phyloP scores from a whole-genome alignment of 2,888 invertebrate genomes.

The Punctoribates punctum region DNA sequence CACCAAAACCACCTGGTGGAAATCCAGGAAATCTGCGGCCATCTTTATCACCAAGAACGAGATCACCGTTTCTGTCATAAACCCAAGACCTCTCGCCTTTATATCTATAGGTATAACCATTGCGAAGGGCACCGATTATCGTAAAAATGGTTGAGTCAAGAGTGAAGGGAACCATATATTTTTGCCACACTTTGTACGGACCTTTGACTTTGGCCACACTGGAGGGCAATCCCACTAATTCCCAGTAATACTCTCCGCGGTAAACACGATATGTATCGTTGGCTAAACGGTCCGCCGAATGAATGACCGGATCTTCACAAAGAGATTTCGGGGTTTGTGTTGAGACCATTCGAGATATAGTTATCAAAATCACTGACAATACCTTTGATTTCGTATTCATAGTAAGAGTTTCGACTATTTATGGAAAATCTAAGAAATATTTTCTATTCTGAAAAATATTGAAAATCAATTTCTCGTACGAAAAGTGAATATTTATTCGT shows the following conservation, averaged over 20 bases:
- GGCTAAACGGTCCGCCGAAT: background rate
- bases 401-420: too few species aligned
- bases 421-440: too few species aligned
- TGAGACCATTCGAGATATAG: too few species aligned
- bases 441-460: too few species aligned
- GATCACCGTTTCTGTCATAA: background rate
- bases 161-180: background rate
- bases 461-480: too few species aligned
- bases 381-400: too few species aligned
- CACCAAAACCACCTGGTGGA: background rate
- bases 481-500: too few species aligned
- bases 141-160: background rate
- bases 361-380: too few species aligned
- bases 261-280: background rate
- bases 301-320: slow-evolving; percentile 1
- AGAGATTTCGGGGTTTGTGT: background rate
- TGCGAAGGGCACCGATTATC: background rate
- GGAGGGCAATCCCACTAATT: background rate
- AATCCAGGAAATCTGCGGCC: background rate
- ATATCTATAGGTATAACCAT: background rate
- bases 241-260: slow-evolving; percentile 1
- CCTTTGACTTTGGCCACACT: background rate
- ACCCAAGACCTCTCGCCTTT: background rate
- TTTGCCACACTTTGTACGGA: background rate
- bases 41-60: background rate